Percentiles rank a stretch among this genome's conserved stretches.
Conservation (phyloP, 2,113 vertebrate genomes). For the Ifrita kowaldi region DNA sequence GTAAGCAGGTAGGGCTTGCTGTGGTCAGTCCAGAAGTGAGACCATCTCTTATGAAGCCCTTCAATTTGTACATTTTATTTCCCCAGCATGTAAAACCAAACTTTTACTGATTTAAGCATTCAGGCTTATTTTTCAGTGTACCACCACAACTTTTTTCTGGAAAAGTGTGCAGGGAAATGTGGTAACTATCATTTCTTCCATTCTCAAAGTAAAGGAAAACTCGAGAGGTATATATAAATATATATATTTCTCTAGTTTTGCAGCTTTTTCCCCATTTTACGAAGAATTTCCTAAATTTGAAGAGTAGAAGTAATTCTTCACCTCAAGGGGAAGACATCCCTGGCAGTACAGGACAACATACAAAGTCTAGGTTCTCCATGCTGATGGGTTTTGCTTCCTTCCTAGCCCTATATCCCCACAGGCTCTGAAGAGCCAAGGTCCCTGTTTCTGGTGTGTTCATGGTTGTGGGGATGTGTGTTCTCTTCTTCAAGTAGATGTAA, state of each 20-base stretch:
- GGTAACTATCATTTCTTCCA: neutral
- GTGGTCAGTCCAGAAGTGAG: neutral
- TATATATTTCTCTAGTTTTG: neutral
- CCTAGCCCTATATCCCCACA: neutral
- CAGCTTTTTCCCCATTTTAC: neutral
- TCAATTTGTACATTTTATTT: neutral
- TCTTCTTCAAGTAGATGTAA: neutral
- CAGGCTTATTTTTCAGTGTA: neutral
- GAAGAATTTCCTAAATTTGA: neutral
- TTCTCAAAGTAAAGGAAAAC: neutral
- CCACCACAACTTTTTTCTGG: neutral
- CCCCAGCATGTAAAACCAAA: accelerated
- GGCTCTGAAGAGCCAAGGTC: neutral
- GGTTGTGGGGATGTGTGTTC: neutral
- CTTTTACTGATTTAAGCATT: neutral
- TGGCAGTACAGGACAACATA: neutral
- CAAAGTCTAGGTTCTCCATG: neutral
- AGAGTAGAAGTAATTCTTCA: neutral
- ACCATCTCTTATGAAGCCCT: accelerated
- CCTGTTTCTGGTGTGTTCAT: neutral
- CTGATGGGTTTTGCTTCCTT: neutral
- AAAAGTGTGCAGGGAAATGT: neutral
- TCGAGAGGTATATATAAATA: accelerated
- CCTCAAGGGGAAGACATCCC: neutral
- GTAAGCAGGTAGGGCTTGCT: neutral